Conservation (phyloP, 2,113 vertebrate species). For the Furnarius figulus region DNA sequence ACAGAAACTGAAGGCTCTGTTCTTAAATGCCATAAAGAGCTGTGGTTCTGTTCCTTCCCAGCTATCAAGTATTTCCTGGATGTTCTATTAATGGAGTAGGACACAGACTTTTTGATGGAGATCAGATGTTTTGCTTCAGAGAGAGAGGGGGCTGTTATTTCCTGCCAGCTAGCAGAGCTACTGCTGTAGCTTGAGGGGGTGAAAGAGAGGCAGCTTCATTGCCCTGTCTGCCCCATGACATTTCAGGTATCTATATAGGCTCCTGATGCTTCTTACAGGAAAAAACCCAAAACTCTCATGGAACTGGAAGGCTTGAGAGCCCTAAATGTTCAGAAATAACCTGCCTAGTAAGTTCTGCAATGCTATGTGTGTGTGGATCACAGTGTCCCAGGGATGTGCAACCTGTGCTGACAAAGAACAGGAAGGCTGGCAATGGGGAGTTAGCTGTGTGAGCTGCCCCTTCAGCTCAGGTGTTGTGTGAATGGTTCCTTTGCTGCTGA, state of each 20-base stretch:
- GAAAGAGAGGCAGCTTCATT: background rate
- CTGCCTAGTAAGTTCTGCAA: background rate
- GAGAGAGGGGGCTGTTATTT: background rate
- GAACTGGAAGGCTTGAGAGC: background rate
- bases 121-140: background rate
- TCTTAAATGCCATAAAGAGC: background rate
- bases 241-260: background rate
- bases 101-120: background rate
- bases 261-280: background rate
- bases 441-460: background rate
- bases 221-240: background rate
- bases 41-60: background rate
- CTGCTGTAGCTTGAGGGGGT: background rate
- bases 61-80: background rate
- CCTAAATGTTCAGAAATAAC: background rate
- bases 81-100: background rate
- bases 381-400: background rate
- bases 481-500: background rate
- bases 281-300: background rate
- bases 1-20: background rate
- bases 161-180: background rate
- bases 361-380: background rate
- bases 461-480: background rate
- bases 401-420: background rate
- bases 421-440: background rate